Base-by-base conservation (phyloP, 1,140 invertebrate genomes). In the Drosophila sturtevanti region DNA sequence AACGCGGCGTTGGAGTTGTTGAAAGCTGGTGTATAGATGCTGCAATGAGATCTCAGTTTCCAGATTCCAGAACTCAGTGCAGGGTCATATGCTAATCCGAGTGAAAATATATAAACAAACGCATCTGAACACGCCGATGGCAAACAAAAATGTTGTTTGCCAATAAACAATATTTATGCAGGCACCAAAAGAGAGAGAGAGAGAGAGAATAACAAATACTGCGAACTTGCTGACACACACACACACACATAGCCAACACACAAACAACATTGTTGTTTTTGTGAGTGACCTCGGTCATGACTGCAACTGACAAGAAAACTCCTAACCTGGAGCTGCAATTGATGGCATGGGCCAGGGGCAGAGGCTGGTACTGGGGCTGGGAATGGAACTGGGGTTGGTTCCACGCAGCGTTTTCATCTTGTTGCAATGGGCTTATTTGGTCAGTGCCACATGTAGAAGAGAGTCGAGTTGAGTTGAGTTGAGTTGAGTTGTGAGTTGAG, bases 71-170 rank as follows among this genome's bases (percentile, higher is more conserved):
- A 16, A 41, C 31, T 68, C 21, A 16, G 66, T 69, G 62, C 74
- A 77, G 59, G 59, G 59, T 61, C 59, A 61, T 61, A 61, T 63
- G 67, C 67, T 63, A 63, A 69, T 63, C 48, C 60, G 38, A 79
- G 77, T 31, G 56, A 63, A 68, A 54, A 79, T 59, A 41, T 63
- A 48, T 69, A 80, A 79, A 74, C 66, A 79, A 38, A 58, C 24
- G 52, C 56, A 61, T 60, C 61, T 38, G 66, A 41, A 78, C 69
- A 63, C 38, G 61, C 76, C 68, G 76, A 73, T 59, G 67, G 66
- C 75, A 74, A 68, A 68, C 62, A 61, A 35, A 41, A 66, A 70
- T 66, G 44, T 52, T 79, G 77, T 79, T 75, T 80, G 67, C 69
- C 68, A 72, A 65, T 79, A 73, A 72, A 79, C 74, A 80, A 71